Conservation (phyloP, 2,888 invertebrate species). For the Caenorhabditis drosophilae region DNA sequence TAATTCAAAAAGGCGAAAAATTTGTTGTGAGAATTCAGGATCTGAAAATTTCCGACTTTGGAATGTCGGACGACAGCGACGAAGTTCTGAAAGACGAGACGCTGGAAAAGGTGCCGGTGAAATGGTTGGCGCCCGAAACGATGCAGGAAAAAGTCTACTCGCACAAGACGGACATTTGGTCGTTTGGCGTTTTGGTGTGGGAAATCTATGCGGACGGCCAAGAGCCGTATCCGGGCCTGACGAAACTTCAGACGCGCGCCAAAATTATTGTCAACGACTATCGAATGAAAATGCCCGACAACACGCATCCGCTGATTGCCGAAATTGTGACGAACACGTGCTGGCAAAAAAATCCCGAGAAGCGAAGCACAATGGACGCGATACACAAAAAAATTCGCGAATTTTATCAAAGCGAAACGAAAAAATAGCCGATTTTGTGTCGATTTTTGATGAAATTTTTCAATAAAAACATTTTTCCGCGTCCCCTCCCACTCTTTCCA, state of each 20-base stretch:
- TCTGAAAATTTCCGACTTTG: conserved; percentile 70
- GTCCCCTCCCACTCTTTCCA: neutral
- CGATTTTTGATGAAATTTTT: neutral
- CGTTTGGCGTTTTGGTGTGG: conserved; percentile 52
- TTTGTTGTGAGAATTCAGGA: conserved; percentile 23
- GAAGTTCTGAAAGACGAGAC: conserved; percentile 58
- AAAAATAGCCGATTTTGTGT: neutral
- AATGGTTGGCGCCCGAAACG: conserved; percentile 63
- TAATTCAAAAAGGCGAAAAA: neutral
- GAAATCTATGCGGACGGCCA: conserved; percentile 60
- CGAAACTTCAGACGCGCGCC: conserved; percentile 58
- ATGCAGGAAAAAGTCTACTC: conserved; percentile 58
- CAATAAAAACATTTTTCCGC: neutral
- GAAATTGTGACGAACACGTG: conserved; percentile 41
- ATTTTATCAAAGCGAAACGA: conserved; percentile 7
- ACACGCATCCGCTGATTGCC: conserved; percentile 19
- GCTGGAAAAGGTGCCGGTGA: conserved; percentile 53
- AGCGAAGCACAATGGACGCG: conserved; percentile 54
- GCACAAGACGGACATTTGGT: conserved; percentile 58
- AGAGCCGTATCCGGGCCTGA: conserved; percentile 62
- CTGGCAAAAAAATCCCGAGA: conserved; percentile 59
- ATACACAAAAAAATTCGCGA: conserved; percentile 35
- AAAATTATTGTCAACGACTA: conserved; percentile 61
- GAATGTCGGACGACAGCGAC: conserved; percentile 63
- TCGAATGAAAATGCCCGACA: conserved; percentile 61